Base-by-base conservation (phyloP, 2,113 vertebrate species). In the Osmerus mordax region DNA sequence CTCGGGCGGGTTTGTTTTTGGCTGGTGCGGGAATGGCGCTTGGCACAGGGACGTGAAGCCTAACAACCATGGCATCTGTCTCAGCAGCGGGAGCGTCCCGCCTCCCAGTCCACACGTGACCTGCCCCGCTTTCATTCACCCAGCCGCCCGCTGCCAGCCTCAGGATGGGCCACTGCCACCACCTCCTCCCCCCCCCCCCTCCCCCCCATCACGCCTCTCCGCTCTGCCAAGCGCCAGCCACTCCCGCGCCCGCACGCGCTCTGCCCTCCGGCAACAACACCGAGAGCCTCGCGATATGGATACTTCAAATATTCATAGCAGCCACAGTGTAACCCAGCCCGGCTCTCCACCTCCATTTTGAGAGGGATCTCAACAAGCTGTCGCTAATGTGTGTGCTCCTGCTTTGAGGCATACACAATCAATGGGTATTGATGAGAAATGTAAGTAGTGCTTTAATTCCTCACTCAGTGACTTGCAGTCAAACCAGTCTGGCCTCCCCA, bases 1-100 rank as follows among this genome's bases (percentile, higher is more conserved):
- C 60, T 16, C 74, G 79, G 75, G 65, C 81, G 82, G 83, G 85
- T 88, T 89, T 88, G 87, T 88, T 87, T 86, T 87, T 87, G 86
- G 82, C 84, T 82, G 78, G 84, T 80, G 71, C 77, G 83, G 81
- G 80, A 84, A 84, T 80, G 87, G 85, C 74, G 83, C 87, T 89
- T 90, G 89, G 90, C 86, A 84, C 74, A 76, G 74, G 63, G 83
- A 89, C 81, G 85, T 89, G 82, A 89, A 87, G 90, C 87, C 89
- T 86, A 90, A 89, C 90, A 90, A 90, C 86, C 81, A 6, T 89
- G 90, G 87, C 90, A 91, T 92, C 90, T 92, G 90, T 91, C 90
- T 90, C 88, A 89, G 86, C 88, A 91, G 90, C 90, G 89, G 89
- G 88, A 89, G 83, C 85, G 87, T 85, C 90, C 89, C 87, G 87